Base-by-base conservation (phyloP, 2,888 invertebrate genomes). In the Thymelicus acteon region DNA sequence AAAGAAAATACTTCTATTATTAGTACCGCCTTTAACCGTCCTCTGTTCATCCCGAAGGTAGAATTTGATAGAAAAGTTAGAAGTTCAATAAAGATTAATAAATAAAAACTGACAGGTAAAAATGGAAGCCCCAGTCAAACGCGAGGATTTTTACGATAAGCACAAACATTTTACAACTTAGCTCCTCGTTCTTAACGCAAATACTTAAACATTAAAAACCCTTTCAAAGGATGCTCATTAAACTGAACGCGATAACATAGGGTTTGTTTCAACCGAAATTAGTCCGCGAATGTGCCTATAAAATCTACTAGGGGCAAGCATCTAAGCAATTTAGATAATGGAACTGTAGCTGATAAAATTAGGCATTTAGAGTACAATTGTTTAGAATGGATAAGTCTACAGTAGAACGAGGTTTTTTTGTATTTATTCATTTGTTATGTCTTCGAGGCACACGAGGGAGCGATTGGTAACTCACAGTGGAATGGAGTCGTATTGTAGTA, bases 211-310 rank as follows among this genome's bases (percentile, higher is more conserved):
- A 19, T 61, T 67, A 63, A 69, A 69, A 69, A 63, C 69, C 69
- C 58, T 69, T 69, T 58, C 63, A 84, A 85, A 81, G 84, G 83
- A 81, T 82, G 83, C 83, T 84, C 85, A 86, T 86, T 86, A 85
- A 78, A 78, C 79, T 75, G 77, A 87, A 86, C 82, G 83, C 83
- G 85, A 85, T 84, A 82, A 82, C 79, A 79, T 75, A 76, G 81
- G 73, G 75, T 69, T 75, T 79, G 79, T 80, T 80, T 82, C 78
- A 52, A 79, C 76, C 73, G 76, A 81, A 86, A 86, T 86, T 85
- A 82, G 80, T 82, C 70, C 60, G 52, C 24, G n/a, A 71, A 71
- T 60, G 60, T 54, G 61, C 63, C 81, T 77, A 79, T 69, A 61
- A 70, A 52, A 60, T 49, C 61, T 63, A 71, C 64, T 44, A 67